phyloP scores from a whole-genome alignment of 2,888 invertebrate species.

The Amiota minor region DNA sequence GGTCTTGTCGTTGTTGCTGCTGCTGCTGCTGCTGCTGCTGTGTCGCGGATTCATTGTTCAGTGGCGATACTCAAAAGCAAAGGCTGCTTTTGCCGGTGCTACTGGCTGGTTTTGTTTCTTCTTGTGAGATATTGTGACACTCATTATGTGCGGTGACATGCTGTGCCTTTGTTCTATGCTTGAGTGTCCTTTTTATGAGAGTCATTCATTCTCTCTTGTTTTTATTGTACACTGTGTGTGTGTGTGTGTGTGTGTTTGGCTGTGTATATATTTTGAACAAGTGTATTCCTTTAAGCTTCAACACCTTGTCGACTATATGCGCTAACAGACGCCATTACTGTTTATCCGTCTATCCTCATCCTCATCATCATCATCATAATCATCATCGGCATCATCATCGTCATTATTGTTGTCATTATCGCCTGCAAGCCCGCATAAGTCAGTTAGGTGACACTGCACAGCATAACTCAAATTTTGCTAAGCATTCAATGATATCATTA shows the following conservation, averaged over 20 bases:
- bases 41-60: background rate
- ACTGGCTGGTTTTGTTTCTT: constrained; percentile 2
- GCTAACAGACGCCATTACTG: background rate
- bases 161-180: constrained; percentile 32
- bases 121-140: constrained; percentile 25
- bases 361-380: background rate
- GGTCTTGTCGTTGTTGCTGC: background rate
- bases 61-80: background rate
- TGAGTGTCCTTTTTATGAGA: constrained; percentile 24
- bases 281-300: constrained; percentile 26
- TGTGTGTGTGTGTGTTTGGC: background rate
- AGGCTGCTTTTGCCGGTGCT: background rate
- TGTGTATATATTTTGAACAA: no score
- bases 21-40: background rate
- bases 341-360: background rate
- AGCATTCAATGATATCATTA: constrained; percentile 33
- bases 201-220: background rate
- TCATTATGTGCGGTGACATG: constrained; percentile 28
- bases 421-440: constrained; percentile 38
- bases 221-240: background rate
- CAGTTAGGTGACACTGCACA: constrained; percentile 2
- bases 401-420: constrained; percentile 46
- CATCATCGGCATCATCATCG: constrained; percentile 38
- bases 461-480: constrained; percentile 32
- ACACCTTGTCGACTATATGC: constrained; percentile 37